Base-by-base conservation (phyloP, 2,888 invertebrate species). In the Philereme vetulata region DNA sequence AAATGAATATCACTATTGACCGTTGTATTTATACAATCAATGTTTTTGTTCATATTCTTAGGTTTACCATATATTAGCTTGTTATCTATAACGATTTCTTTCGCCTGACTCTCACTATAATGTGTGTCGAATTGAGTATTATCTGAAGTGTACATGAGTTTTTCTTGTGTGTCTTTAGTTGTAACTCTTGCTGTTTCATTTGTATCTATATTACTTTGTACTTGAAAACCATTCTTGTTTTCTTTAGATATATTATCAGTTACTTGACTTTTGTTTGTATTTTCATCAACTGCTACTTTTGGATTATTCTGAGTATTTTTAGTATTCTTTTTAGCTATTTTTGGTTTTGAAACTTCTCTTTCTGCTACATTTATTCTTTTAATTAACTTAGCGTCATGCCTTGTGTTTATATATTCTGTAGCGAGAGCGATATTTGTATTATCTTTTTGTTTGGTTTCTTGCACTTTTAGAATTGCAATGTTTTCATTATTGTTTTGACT, bases 31-130 rank as follows among this genome's bases (percentile, higher is more conserved):
- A 8, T 38, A 40, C 21, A 6, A 34, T 56, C 21, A 4, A 8
- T 51, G 9, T 36, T 50, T n/a, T 33, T 45, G 38, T 11, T 21
- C n/a, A 43, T 21, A 8, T 4, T 60, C 34, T 48, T 43, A 5
- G 51, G 55, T 32, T 51, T 62, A 11, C 62, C 66, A 21, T 65
- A 55, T 21, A 85, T 69, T 36, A 72, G 75, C 55, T 77, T 76
- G 5, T 74, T 66, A 3, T 76, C 65, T 40, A 82, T 65, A 0
- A 57, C 5, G 4, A 82, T 59, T 4, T 75, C 64, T 33, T 60
- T 58, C 3, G 45, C 54, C 61, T 86, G 86, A 36, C 82, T 85
- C 64, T 77, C 74, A 60, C 85, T 86, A 0, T 75, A 74, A 52
- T 85, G 80, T 0, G 78, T 77, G 11, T 66, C 67, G 32, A 71